Conservation (phyloP, 2,797 vertebrate species). For the Margarornis squamiger region DNA sequence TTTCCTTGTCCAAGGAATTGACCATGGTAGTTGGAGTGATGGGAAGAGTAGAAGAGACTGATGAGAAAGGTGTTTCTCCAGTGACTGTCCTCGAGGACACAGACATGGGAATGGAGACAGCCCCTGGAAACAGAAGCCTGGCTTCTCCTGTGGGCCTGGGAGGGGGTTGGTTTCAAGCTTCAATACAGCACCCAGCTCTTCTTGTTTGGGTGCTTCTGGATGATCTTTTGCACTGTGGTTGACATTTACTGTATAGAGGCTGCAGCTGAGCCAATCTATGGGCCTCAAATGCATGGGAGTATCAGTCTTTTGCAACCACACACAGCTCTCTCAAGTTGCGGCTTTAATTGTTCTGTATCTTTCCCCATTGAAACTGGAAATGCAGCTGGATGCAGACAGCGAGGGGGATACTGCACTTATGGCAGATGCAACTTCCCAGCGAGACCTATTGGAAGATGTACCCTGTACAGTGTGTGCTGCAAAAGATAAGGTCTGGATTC, state of each 20-base stretch:
- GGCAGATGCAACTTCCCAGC: background rate
- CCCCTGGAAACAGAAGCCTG: background rate
- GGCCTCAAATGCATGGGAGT: background rate
- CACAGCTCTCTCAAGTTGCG: background rate
- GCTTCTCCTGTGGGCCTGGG: background rate
- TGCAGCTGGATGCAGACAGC: background rate
- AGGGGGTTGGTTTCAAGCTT: background rate
- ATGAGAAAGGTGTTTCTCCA: background rate
- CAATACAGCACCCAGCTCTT: rapidly evolving
- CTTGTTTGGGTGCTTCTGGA: background rate
- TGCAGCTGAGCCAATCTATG: background rate
- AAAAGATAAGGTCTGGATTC: background rate
- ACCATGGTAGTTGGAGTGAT: too few species aligned
- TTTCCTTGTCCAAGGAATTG: background rate
- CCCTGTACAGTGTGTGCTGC: background rate
- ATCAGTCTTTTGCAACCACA: background rate
- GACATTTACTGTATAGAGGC: background rate
- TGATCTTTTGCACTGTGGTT: background rate
- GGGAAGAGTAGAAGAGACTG: too few species aligned
- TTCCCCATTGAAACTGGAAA: background rate
- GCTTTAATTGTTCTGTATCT: background rate
- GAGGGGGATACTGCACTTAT: background rate
- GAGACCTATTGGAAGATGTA: background rate
- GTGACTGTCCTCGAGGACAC: background rate
- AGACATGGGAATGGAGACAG: too few species aligned